Evolutionary conservation across 2,113 vertebrate genomes (phyloP).

Genomic region (Odontophorus gujanensis): DNA sequence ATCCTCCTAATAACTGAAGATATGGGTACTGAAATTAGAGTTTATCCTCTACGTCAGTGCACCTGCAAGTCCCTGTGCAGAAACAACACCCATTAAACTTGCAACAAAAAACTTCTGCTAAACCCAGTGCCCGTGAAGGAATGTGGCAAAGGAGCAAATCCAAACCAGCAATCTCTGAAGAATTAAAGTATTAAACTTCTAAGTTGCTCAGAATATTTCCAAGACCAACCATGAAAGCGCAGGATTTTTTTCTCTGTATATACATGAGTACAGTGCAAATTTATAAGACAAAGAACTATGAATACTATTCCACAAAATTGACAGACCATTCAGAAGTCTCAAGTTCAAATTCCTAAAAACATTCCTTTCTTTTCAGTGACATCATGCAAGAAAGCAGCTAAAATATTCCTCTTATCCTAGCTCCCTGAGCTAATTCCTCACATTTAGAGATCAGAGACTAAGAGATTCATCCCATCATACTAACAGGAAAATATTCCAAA

Average conservation of each 20-base stretch:
- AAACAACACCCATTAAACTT: not conserved
- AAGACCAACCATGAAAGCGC: not conserved
- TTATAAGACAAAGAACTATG: not conserved
- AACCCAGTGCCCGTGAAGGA: not conserved
- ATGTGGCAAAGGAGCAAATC: not conserved
- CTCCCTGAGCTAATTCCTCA: no score
- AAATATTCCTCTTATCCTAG: not conserved
- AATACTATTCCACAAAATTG: not conserved
- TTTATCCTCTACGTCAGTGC: not conserved
- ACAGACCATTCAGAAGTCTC: not conserved
- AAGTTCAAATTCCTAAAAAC: not conserved
- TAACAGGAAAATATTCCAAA: not conserved
- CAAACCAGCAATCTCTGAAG: not conserved
- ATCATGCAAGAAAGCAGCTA: not conserved
- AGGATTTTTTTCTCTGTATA: not conserved
- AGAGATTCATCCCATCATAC: not conserved
- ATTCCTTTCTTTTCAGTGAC: not conserved
- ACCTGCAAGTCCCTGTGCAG: not conserved
- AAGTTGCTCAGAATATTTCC: not conserved
- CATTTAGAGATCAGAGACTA: not conserved
- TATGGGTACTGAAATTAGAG: not conserved
- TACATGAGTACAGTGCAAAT: not conserved
- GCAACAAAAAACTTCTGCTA: not conserved
- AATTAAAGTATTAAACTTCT: not conserved
- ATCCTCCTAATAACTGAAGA: not conserved